A percentile compares a stretch with the other conserved stretches of the same genome.
Evolutionary conservation across 2,888 invertebrate genomes (phyloP).

Genomic region (Scaptomyza reducta): DNA sequence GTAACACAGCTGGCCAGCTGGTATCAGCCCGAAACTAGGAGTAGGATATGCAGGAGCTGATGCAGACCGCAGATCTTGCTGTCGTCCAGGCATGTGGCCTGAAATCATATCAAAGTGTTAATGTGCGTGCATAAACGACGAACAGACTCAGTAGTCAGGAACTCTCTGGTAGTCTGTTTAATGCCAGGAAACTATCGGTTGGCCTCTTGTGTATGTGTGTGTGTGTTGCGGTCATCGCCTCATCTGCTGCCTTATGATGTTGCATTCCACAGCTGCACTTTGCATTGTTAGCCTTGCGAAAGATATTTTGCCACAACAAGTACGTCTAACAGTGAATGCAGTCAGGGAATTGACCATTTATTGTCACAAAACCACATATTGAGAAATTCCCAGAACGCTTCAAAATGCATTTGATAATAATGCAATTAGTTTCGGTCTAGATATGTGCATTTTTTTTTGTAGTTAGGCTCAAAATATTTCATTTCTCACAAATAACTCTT

Average conservation of each 20-base stretch:
- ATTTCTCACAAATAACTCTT: background rate
- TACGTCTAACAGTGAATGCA: conserved; percentile 23
- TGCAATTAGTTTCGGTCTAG: background rate
- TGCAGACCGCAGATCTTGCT: conserved; percentile 51
- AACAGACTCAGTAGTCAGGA: background rate
- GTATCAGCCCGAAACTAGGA: conserved; percentile 1
- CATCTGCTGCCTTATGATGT: conserved; percentile 22
- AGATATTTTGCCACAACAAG: conserved; percentile 8
- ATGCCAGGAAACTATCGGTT: conserved; percentile 47
- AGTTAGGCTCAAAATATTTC: background rate
- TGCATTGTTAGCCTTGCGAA: conserved; percentile 31
- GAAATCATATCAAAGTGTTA: conserved; percentile 69
- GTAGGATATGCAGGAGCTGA: background rate
- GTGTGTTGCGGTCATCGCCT: conserved; percentile 41
- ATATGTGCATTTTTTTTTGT: background rate
- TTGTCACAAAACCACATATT: conserved; percentile 4
- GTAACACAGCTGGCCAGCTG: conserved; percentile 33
- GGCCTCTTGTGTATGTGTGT: conserved; percentile 46
- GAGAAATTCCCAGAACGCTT: conserved; percentile 7
- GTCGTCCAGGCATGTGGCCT: conserved; percentile 28
- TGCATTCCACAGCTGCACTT: conserved; percentile 55
- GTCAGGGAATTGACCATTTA: conserved; percentile 1
- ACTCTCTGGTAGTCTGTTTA: conserved; percentile 1
- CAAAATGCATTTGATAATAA: background rate
- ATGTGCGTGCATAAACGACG: conserved; percentile 46